Percentiles rank a stretch among this genome's conserved stretches.
Evolutionary conservation across 2,113 vertebrate species (phyloP).

Genomic region (Sebastes schlegelii): DNA sequence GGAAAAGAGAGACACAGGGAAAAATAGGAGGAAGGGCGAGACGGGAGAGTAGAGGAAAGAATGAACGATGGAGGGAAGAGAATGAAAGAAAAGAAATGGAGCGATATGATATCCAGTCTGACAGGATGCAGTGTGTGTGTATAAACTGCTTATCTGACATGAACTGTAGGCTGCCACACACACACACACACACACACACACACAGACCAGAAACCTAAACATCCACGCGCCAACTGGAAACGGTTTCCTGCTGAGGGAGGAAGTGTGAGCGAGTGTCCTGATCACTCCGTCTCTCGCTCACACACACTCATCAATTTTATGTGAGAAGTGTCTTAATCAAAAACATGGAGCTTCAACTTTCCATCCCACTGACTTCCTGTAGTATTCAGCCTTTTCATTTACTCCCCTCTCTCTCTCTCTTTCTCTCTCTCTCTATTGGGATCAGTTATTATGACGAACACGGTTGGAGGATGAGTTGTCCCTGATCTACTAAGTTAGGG

Average conservation of each 20-base stretch:
- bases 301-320: too few species aligned
- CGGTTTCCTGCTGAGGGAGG: constrained; percentile 25
- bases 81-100: neutral
- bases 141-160: constrained; percentile 22
- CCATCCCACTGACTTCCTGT: too few species aligned
- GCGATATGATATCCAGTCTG: neutral
- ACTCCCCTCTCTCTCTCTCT: too few species aligned
- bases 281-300: neutral
- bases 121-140: constrained; percentile 23
- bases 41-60: neutral
- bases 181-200: constrained; percentile 20
- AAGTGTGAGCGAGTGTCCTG: constrained; percentile 27
- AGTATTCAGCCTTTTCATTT: too few species aligned
- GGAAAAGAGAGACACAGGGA: neutral
- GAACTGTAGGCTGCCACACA: neutral
- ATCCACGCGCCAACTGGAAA: constrained; percentile 23
- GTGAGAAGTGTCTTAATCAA: too few species aligned
- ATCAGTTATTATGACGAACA: too few species aligned
- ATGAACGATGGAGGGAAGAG: neutral
- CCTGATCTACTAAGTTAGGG: too few species aligned
- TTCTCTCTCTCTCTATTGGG: too few species aligned
- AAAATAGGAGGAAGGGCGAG: neutral
- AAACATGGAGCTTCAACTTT: too few species aligned
- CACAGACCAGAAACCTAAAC: constrained; percentile 4
- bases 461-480: too few species aligned